Base-by-base conservation (phyloP, 2,797 vertebrate species). In the Lutjanus argentimaculatus region DNA sequence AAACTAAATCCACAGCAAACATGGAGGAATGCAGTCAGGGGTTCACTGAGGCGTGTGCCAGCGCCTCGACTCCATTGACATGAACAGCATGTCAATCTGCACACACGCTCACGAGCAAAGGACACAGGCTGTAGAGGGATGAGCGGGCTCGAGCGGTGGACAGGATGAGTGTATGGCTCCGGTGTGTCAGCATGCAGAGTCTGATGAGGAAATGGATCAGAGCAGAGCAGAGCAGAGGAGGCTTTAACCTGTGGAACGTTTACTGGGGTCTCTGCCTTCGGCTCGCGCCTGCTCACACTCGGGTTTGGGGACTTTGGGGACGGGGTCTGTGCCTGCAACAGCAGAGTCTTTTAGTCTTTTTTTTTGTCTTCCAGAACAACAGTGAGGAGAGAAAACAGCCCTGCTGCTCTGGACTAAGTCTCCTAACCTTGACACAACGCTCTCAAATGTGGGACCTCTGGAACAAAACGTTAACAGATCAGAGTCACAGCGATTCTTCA, bases 231-330 rank as follows among this genome's bases (percentile, higher is more conserved):
- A 81, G 69, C 43, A 16, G 57, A 30, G 21, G 46, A 46, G 62
- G 80, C 10, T 13, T 90, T 88, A 76, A 98, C 97, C 97, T 92
- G 96, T 83, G 88, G 95, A 94, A 72, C 96, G 95, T 94, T 95
- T 98, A 89, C 74, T 88, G 56, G 84, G 16, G 0, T 95, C 95
- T 57, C 92, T 92, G 93, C 90, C 96, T 87, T 98, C 97, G 80
- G 93, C 95, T 95, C 95, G 96, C 79, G 95, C 93, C 83, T 93
- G 93, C n/a, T 98, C 97, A 62, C 90, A 92, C 90, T 98, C 97
- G 63, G 94, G 93, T 89, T 96, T 97, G 90, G 94, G 87, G 78
- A 90, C 76, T 94, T 96, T 98, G 86, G 97, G 97, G 84, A 89
- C 91, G 30, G 30, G 30, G 83, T 98, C 97, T 91, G 93, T 56